phyloP scores from a whole-genome alignment of 2,888 invertebrate genomes.

The Diarsia dahlii region DNA sequence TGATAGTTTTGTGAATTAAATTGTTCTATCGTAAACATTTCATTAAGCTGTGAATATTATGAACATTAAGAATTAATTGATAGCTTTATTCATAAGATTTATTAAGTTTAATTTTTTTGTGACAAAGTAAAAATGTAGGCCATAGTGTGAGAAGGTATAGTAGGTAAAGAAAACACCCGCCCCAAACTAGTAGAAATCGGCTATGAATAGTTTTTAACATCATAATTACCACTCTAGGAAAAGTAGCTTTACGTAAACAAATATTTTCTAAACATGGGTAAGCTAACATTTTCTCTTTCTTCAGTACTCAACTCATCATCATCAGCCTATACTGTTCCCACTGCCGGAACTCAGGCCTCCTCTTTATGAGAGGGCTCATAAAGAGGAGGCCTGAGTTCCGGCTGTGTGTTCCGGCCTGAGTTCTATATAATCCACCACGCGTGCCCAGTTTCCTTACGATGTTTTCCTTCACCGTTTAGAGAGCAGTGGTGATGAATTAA shows the following conservation, averaged over 20 bases:
- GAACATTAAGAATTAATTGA: slow-evolving; percentile 6
- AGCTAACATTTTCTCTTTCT: too few relatives aligned
- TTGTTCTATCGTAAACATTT: slow-evolving; percentile 17
- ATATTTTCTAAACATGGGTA: neutral
- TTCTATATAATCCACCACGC: too few relatives aligned
- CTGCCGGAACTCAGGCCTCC: too few relatives aligned
- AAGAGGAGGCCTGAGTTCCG: too few relatives aligned
- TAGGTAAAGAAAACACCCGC: neutral
- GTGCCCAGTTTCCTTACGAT: too few relatives aligned
- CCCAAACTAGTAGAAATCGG: neutral
- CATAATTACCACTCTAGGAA: neutral
- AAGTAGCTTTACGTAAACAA: neutral
- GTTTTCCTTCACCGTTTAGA: too few relatives aligned
- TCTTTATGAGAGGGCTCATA: too few relatives aligned
- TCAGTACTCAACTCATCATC: neutral
- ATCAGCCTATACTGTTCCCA: too few relatives aligned
- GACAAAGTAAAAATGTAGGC: neutral
- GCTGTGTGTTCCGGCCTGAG: too few relatives aligned
- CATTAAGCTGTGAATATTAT: slow-evolving; percentile 12
- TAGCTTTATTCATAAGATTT: neutral
- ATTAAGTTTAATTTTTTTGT: neutral
- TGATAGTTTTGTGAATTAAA: slow-evolving; percentile 14
- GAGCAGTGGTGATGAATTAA: too few relatives aligned
- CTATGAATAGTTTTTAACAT: neutral
- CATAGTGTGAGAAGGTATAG: too few relatives aligned